Percentiles rank a stretch among this genome's conserved stretches.
Conservation (phyloP, 1,140 invertebrate species). For the Adoxophyes honmai region DNA sequence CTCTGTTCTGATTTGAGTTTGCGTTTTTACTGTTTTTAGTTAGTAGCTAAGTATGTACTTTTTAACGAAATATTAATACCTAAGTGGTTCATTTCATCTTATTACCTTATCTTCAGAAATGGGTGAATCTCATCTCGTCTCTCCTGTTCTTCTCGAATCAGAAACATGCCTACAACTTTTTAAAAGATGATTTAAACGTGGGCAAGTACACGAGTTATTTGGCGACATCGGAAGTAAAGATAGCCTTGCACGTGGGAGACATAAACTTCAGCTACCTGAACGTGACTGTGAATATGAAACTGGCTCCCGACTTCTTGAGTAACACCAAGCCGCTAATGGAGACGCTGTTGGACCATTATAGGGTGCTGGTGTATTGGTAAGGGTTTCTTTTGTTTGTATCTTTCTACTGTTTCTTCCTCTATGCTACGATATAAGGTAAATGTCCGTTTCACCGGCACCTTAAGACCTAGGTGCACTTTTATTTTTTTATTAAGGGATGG, state of each 20-base stretch:
- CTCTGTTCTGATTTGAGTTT: no score
- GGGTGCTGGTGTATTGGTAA: slow-evolving; percentile 82
- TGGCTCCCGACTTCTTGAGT: slow-evolving; percentile 86
- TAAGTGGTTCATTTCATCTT: no score
- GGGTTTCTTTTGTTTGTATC: not conserved
- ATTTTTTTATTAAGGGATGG: no score
- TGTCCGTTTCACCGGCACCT: no score
- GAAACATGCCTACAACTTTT: slow-evolving; percentile 82
- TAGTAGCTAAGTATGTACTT: no score
- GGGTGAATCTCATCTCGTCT: slow-evolving; percentile 56
- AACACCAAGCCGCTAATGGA: slow-evolving; percentile 83
- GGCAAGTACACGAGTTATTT: slow-evolving; percentile 73
- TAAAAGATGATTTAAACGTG: slow-evolving; percentile 67
- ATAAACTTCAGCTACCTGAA: slow-evolving; percentile 64
- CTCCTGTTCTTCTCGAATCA: slow-evolving; percentile 79
- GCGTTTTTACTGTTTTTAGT: no score
- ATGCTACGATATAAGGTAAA: no score
- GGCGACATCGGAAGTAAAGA: slow-evolving; percentile 74
- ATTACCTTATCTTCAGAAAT: slow-evolving; percentile 81
- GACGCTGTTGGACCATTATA: slow-evolving; percentile 80
- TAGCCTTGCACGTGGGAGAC: slow-evolving; percentile 76
- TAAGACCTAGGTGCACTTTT: no score
- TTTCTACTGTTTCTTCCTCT: no score
- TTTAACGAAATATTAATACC: no score
- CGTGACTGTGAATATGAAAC: slow-evolving; percentile 77